phyloP scores from a whole-genome alignment of 2,797 vertebrate genomes.

The Hemibagrus guttatus region DNA sequence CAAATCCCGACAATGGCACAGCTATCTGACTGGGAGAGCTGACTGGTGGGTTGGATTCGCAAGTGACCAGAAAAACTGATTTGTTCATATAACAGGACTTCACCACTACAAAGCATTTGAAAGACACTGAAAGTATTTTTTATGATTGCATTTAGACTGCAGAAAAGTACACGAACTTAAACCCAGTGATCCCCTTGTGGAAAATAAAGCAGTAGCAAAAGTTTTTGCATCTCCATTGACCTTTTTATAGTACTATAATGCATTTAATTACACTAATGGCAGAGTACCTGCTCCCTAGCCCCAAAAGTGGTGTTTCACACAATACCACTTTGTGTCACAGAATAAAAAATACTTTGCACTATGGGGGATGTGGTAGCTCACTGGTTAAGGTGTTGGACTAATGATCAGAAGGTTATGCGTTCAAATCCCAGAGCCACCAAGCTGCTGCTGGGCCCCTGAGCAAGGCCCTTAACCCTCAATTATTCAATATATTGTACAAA shows the following conservation, averaged over 20 bases:
- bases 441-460: too few relatives aligned
- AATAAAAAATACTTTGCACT: too few relatives aligned
- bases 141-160: neutral
- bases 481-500: too few relatives aligned
- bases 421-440: too few relatives aligned
- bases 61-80: neutral
- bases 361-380: too few relatives aligned
- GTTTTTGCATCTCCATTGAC: neutral
- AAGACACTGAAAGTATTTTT: neutral
- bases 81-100: neutral
- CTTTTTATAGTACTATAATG: neutral
- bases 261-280: neutral
- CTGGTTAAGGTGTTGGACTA: too few relatives aligned
- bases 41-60: neutral
- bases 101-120: neutral
- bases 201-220: neutral
- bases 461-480: too few relatives aligned
- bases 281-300: too few relatives aligned
- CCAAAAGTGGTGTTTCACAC: too few relatives aligned
- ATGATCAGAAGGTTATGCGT: too few relatives aligned
- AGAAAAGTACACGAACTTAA: neutral
- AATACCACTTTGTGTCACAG: too few relatives aligned
- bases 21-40: neutral
- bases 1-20: neutral
- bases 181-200: neutral